Conservation (phyloP, 2,113 vertebrate genomes). For the Cyphomyrus plagiostoma region DNA sequence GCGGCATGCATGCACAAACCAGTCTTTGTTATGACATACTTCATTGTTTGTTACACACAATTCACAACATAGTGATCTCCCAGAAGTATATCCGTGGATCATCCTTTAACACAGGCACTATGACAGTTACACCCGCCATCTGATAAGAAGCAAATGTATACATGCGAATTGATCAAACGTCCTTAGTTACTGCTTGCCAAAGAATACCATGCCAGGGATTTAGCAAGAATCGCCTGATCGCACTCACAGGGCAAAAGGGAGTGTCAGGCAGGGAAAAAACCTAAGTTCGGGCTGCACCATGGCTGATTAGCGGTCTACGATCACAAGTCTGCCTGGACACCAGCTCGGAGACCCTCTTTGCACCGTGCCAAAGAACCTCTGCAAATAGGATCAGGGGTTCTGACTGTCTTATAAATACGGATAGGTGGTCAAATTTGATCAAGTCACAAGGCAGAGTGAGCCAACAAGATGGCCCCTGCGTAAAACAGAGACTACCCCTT, state of each 20-base stretch:
- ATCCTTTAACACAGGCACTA: neutral
- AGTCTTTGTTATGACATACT: neutral
- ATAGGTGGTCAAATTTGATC: slow-evolving; percentile 10
- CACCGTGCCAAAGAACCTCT: slow-evolving; percentile 1
- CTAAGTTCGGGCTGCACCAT: neutral
- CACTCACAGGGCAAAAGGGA: neutral
- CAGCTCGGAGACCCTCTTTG: neutral
- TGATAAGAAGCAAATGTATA: neutral
- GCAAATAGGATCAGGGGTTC: slow-evolving; percentile 3
- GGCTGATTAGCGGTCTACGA: slow-evolving; percentile 3
- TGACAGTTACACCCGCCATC: neutral
- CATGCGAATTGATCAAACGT: neutral
- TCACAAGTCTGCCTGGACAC: neutral
- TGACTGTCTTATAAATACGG: neutral
- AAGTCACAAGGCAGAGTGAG: slow-evolving; percentile 7
- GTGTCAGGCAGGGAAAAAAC: neutral
- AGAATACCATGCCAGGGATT: neutral
- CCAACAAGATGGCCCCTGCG: neutral
- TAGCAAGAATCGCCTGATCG: neutral
- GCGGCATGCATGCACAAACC: neutral
- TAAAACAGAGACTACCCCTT: neutral
- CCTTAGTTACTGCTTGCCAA: neutral
- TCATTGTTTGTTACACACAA: neutral
- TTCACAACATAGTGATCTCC: neutral
- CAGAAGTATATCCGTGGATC: neutral